phyloP scores from a whole-genome alignment of 2,113 vertebrate species.

The Thinocorus orbignyianus region DNA sequence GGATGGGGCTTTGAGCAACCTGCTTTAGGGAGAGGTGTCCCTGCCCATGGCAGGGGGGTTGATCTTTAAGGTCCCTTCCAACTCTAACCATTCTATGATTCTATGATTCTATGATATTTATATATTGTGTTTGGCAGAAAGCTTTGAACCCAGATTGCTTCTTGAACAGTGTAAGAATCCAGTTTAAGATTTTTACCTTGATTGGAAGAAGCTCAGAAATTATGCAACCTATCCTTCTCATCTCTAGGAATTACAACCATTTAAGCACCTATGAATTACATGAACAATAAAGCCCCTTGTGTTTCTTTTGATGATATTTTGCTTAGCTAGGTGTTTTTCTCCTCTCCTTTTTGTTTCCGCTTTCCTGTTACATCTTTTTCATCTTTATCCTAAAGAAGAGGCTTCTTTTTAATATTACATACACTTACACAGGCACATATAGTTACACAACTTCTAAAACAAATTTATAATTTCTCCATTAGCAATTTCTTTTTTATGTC shows the following conservation, averaged over 20 bases:
- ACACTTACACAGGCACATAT: neutral
- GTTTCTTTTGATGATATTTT: neutral
- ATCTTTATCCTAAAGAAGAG: neutral
- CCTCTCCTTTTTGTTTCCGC: neutral
- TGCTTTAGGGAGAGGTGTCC: too few relatives aligned
- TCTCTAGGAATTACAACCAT: neutral
- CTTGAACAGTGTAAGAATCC: neutral
- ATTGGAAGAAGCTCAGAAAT: neutral
- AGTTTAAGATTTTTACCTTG: neutral
- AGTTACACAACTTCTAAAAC: neutral
- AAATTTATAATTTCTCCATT: neutral
- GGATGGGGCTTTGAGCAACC: too few relatives aligned
- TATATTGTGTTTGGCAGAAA: accelerated
- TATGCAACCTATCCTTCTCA: neutral
- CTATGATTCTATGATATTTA: too few relatives aligned
- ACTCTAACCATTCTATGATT: too few relatives aligned
- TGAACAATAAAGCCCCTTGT: accelerated
- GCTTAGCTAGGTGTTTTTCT: neutral
- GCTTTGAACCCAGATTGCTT: neutral
- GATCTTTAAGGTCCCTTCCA: too few relatives aligned
- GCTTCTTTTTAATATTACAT: neutral
- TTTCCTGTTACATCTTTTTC: neutral
- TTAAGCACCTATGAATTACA: neutral
- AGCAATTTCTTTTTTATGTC: neutral
- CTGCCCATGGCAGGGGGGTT: too few relatives aligned